Percentiles rank a stretch among this genome's conserved stretches.
phyloP scores from a whole-genome alignment of 2,797 vertebrate species.

The Leptatherina wallacei region DNA sequence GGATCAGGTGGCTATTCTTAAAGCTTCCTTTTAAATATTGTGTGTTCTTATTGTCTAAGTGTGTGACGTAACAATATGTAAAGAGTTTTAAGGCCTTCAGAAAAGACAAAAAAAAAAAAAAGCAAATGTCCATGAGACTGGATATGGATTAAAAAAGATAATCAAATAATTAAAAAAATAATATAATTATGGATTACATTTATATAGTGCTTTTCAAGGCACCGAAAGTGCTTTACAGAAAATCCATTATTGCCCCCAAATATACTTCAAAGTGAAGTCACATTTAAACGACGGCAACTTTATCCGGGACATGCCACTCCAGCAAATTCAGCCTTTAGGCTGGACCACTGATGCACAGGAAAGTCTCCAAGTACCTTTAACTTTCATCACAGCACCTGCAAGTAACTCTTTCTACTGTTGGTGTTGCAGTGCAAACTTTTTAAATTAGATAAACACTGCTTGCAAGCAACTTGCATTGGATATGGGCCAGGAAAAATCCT shows the following conservation, averaged over 20 bases:
- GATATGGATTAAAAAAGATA: neutral
- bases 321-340: neutral
- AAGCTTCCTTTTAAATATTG: neutral
- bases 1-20: neutral
- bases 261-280: no score
- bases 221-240: no score
- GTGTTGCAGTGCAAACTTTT: neutral
- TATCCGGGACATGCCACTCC: neutral
- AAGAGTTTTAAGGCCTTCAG: neutral
- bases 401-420: neutral
- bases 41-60: no score
- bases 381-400: neutral
- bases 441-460: neutral
- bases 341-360: neutral
- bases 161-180: no score
- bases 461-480: neutral
- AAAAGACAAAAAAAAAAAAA: neutral
- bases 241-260: no score
- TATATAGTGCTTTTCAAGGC: no score
- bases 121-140: neutral
- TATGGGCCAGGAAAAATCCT: neutral
- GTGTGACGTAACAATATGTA: neutral
- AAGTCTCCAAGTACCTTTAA: neutral
- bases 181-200: no score
- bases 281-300: neutral